Conservation (phyloP, 2,888 invertebrate species). For the Tetropium fuscum region DNA sequence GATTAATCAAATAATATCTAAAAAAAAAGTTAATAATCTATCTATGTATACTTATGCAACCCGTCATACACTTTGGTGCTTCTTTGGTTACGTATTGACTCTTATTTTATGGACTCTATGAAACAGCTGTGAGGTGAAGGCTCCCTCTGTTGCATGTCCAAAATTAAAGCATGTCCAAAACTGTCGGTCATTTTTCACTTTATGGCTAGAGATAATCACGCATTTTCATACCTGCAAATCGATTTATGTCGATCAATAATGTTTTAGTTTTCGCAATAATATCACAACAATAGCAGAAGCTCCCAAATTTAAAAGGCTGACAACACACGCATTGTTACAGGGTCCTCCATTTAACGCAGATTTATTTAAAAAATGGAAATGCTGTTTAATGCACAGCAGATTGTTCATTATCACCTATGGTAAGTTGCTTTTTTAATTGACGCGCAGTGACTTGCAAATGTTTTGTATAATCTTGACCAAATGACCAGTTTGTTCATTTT, state of each 20-base stretch:
- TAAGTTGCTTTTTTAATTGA: conserved; percentile 39
- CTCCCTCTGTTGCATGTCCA: too few species aligned
- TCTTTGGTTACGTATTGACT: too few species aligned
- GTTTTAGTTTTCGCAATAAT: conserved; percentile 46
- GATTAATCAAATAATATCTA: too few species aligned
- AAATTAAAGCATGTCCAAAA: conserved; percentile 42
- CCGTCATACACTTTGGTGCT: too few species aligned
- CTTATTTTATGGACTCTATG: too few species aligned
- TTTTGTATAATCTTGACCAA: conserved; percentile 29
- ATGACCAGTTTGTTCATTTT: conserved; percentile 17
- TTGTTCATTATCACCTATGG: conserved; percentile 16
- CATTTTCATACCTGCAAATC: conserved; percentile 41
- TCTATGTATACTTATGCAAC: too few species aligned
- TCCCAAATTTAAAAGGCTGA: conserved; percentile 23
- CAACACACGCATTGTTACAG: conserved; percentile 15
- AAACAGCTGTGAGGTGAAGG: too few species aligned
- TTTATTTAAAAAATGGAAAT: conserved; percentile 14
- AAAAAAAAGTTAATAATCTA: too few species aligned
- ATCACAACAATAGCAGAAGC: conserved; percentile 37
- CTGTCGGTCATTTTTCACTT: conserved; percentile 28
- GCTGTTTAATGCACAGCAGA: conserved; percentile 10
- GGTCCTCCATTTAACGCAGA: conserved; percentile 15
- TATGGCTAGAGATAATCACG: conserved; percentile 30
- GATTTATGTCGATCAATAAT: conserved; percentile 43
- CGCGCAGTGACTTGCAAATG: conserved; percentile 37